These are phyloP conservation scores for Drosophila sordidula DNA, from an alignment of 2,888 invertebrate genomes.

Conservation along the genomic window DNA sequence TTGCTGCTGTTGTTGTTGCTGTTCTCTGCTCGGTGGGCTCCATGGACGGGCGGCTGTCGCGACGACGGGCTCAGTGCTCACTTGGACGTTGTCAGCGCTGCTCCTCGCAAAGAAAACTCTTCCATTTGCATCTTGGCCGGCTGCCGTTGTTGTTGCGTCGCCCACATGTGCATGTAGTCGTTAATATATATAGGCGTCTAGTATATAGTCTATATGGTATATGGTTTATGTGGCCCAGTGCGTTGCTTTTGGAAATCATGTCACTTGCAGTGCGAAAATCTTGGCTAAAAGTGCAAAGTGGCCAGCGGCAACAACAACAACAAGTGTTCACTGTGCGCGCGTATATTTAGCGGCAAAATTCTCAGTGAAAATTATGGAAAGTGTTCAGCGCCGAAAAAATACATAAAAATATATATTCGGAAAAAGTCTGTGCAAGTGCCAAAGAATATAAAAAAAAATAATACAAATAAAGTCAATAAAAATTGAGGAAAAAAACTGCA, in stretches of 20 bases:
- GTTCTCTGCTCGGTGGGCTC: slow-evolving; percentile 55
- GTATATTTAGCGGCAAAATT: slow-evolving; percentile 24
- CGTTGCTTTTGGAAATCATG: slow-evolving; percentile 77
- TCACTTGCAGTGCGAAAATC: slow-evolving; percentile 71
- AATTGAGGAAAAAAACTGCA: slow-evolving; percentile 31
- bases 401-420: slow-evolving; percentile 6
- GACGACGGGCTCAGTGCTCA: slow-evolving; percentile 73
- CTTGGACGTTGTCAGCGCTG: slow-evolving; percentile 67
- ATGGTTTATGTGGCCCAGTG: slow-evolving; percentile 61
- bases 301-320: slow-evolving; percentile 35
- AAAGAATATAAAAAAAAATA: slow-evolving; percentile 26
- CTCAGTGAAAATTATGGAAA: slow-evolving; percentile 52
- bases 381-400: slow-evolving; percentile 17
- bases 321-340: slow-evolving; percentile 20
- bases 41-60: slow-evolving; percentile 73
- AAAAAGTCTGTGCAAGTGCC: slow-evolving; percentile 51
- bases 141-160: slow-evolving; percentile 24
- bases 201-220: slow-evolving; percentile 16
- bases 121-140: slow-evolving; percentile 58
- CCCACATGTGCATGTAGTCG: slow-evolving; percentile 40
- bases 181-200: slow-evolving; percentile 11
- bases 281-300: slow-evolving; percentile 50
- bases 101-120: slow-evolving; percentile 48
- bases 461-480: slow-evolving; percentile 24
- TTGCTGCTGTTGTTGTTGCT: slow-evolving; percentile 11